phyloP scores from a whole-genome alignment of 2,888 invertebrate genomes.

The Crocallis elinguaria region DNA sequence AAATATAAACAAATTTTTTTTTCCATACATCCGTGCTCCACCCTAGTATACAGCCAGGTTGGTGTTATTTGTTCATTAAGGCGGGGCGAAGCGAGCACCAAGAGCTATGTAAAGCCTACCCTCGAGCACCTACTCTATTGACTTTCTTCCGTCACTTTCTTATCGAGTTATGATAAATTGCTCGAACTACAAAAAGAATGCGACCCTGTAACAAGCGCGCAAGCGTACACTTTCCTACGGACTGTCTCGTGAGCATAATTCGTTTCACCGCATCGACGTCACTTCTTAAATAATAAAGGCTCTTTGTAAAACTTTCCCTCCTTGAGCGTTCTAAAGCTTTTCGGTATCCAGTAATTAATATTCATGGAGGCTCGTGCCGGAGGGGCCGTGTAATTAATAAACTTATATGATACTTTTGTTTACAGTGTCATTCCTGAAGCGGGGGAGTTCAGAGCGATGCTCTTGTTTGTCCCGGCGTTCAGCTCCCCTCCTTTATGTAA shows the following conservation, averaged over 20 bases:
- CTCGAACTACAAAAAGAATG: slow-evolving; percentile 42
- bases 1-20: too few species aligned
- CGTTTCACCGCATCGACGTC: slow-evolving; percentile 77
- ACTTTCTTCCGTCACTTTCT: slow-evolving; percentile 84
- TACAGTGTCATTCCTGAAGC: slow-evolving; percentile 81
- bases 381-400: slow-evolving; percentile 84
- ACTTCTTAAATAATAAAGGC: slow-evolving; percentile 85
- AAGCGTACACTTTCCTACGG: slow-evolving; percentile 51
- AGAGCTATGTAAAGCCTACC: slow-evolving; percentile 71
- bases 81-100: slow-evolving; percentile 60
- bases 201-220: slow-evolving; percentile 42
- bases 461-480: slow-evolving; percentile 48
- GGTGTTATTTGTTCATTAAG: slow-evolving; percentile 67
- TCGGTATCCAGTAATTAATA: slow-evolving; percentile 84
- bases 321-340: slow-evolving; percentile 84
- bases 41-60: too few species aligned
- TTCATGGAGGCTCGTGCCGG: slow-evolving; percentile 81
- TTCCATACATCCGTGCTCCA: too few species aligned
- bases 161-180: slow-evolving; percentile 81
- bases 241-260: slow-evolving; percentile 64
- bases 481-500: slow-evolving; percentile 32
- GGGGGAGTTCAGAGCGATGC: slow-evolving; percentile 51
- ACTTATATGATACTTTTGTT: slow-evolving; percentile 85
- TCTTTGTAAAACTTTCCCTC: slow-evolving; percentile 85
- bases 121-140: slow-evolving; percentile 81